A percentile compares a stretch with the other conserved stretches of the same genome.
Evolutionary conservation across 2,797 vertebrate genomes (phyloP).

Genomic region (Karalla daura): DNA sequence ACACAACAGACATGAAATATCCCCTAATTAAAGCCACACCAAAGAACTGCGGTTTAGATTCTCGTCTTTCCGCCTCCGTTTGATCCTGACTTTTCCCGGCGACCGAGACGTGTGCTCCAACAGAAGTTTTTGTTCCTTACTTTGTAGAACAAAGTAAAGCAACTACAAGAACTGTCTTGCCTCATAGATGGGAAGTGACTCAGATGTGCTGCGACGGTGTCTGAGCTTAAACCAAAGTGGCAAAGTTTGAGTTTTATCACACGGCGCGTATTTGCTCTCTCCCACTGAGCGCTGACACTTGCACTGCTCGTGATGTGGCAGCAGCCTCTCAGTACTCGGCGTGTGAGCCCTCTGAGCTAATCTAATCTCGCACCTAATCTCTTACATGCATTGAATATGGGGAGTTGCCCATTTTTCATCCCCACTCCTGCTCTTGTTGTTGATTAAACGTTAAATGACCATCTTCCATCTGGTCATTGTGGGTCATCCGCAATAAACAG

Average conservation of each 20-base stretch:
- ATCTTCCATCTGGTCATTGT: constrained; percentile 44
- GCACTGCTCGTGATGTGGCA: too few species aligned
- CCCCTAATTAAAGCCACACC: not conserved
- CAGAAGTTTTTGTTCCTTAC: not conserved
- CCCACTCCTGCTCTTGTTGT: not conserved
- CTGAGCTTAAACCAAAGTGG: not conserved
- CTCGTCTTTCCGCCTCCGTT: too few species aligned
- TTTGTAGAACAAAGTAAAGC: not conserved
- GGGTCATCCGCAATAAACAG: constrained; percentile 56
- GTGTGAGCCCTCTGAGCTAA: too few species aligned
- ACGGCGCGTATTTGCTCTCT: not conserved
- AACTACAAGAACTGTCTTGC: not conserved
- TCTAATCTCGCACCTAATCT: too few species aligned
- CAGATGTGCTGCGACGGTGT: not conserved
- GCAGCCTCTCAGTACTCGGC: too few species aligned
- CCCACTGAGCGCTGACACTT: not conserved
- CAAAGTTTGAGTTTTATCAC: not conserved
- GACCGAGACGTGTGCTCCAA: not conserved
- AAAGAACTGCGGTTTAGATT: not conserved
- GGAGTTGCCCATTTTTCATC: constrained; percentile 33
- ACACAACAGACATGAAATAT: not conserved
- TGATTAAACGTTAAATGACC: constrained; percentile 62
- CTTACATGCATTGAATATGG: constrained; percentile 17
- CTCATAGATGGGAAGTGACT: not conserved
- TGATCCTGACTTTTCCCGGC: not conserved